Conservation (phyloP, 1,140 invertebrate genomes). For the Pectinophora gossypiella region DNA sequence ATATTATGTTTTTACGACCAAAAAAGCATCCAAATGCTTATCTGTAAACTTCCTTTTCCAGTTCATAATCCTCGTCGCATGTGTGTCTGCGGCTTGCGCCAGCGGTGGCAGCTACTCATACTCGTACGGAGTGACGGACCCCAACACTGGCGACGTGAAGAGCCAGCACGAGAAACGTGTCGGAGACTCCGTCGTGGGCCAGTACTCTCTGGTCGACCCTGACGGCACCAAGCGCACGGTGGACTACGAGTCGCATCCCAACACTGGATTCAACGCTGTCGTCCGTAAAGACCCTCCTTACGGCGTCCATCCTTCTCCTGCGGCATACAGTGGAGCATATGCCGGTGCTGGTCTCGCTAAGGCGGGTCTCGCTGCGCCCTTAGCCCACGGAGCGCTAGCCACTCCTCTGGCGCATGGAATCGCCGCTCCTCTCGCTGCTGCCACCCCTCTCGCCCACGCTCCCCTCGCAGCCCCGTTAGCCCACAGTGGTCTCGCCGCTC, state of each 20-base stretch:
- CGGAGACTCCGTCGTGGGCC: conserved; percentile 76
- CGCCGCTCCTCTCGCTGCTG: background rate
- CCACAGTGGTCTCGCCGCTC: conserved; percentile 20
- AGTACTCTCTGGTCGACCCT: conserved; percentile 63
- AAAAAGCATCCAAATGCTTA: too few species aligned
- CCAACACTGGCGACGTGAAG: conserved; percentile 74
- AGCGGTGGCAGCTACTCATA: conserved; percentile 42
- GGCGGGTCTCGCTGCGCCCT: conserved; percentile 9
- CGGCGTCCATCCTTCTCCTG: conserved; percentile 2
- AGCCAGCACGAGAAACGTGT: conserved; percentile 67
- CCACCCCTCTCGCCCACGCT: conserved; percentile 9
- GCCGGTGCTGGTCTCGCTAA: background rate
- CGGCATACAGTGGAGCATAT: background rate
- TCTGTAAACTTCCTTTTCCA: conserved; percentile 24
- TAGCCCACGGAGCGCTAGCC: conserved; percentile 10
- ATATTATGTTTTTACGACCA: too few species aligned
- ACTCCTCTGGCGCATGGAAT: background rate
- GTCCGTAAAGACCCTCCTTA: conserved; percentile 60
- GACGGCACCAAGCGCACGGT: conserved; percentile 69
- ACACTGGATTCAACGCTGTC: conserved; percentile 71
- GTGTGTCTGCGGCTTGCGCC: conserved; percentile 32
- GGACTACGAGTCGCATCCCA: conserved; percentile 65
- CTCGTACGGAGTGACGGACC: conserved; percentile 67
- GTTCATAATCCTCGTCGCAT: conserved; percentile 33
- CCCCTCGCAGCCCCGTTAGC: conserved; percentile 15